Evolutionary conservation across 1,140 invertebrate genomes (phyloP).

Genomic region (Monomorium pharaonis): DNA sequence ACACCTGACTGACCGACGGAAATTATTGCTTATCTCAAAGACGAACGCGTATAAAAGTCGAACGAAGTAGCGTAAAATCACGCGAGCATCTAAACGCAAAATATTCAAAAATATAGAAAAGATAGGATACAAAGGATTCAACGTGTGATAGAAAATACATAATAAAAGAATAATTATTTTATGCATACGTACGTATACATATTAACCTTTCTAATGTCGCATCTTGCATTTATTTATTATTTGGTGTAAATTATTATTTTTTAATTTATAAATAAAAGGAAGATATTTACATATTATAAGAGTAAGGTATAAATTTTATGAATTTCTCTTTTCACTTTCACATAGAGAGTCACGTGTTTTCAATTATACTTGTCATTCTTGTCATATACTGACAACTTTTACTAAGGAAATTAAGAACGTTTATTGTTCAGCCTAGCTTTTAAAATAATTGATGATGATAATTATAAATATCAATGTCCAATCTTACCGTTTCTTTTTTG

Average conservation of each 20-base stretch:
- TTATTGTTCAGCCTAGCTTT: background rate
- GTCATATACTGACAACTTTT: background rate
- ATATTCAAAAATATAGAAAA: background rate
- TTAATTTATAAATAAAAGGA: background rate
- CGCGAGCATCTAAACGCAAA: constrained; percentile 29
- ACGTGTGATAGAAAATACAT: background rate
- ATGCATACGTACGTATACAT: background rate
- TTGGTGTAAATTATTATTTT: too few species aligned
- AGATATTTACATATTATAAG: background rate
- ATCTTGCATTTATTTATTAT: background rate
- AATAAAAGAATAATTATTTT: background rate
- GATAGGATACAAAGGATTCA: background rate
- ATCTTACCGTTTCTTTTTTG: background rate
- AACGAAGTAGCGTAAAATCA: constrained; percentile 59
- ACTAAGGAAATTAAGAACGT: background rate
- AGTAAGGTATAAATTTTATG: background rate
- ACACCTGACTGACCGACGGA: constrained; percentile 24
- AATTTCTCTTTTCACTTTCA: background rate
- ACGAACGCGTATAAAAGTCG: constrained; percentile 55
- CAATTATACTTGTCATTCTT: background rate
- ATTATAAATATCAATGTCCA: background rate
- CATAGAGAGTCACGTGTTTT: background rate
- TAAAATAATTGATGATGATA: background rate
- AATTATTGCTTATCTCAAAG: constrained; percentile 61
- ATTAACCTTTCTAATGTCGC: background rate